These are phyloP conservation scores for Aptenodytes forsteri DNA, from an alignment of 2,113 vertebrate species.

Conservation along the genomic window DNA sequence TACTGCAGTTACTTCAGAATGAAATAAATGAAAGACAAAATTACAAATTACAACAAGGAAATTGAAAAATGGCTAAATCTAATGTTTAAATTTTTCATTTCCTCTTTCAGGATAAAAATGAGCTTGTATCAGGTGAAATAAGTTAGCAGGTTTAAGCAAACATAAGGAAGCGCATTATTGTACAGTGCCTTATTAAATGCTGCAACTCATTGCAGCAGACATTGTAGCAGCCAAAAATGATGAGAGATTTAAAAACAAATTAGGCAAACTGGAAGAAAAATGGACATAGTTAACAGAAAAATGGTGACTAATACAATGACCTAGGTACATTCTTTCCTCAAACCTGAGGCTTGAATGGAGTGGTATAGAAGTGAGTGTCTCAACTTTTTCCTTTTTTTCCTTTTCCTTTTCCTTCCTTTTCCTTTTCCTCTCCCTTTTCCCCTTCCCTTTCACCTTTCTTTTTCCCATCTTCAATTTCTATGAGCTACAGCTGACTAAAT, in stretches of 20 bases:
- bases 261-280: background rate
- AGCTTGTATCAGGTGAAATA: background rate
- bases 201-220: background rate
- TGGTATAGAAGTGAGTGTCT: background rate
- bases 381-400: accelerated
- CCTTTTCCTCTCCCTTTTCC: background rate
- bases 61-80: background rate
- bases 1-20: background rate
- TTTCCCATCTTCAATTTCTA: background rate
- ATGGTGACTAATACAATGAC: background rate
- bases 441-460: background rate
- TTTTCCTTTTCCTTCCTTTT: too few relatives aligned
- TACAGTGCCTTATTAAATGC: background rate
- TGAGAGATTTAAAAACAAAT: background rate
- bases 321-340: background rate
- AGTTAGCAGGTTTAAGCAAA: background rate
- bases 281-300: background rate
- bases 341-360: background rate
- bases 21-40: background rate
- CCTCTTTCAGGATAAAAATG: background rate
- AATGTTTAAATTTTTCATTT: background rate
- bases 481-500: background rate
- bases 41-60: background rate
- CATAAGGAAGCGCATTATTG: background rate
- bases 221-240: background rate